Conservation (phyloP, 2,797 vertebrate genomes). For the Muraenolepis orangiensis region DNA sequence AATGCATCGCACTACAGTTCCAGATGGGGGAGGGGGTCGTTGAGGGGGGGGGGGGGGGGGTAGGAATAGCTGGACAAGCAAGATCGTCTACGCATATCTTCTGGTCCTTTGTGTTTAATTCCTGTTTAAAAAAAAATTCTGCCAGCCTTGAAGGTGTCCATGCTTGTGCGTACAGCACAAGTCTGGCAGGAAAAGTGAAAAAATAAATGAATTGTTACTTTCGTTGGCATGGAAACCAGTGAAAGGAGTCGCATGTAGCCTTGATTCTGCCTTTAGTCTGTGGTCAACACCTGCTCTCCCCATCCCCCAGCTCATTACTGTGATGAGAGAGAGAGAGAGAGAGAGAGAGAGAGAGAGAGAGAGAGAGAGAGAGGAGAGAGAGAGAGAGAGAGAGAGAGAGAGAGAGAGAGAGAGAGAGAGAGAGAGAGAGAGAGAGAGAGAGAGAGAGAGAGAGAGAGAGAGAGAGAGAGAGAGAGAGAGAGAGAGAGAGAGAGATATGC, state of each 20-base stretch:
- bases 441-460: conserved; percentile 63
- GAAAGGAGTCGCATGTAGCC: conserved; percentile 36
- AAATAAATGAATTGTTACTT: conserved; percentile 15
- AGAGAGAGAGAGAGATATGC: conserved; percentile 60
- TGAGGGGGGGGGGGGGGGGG: conserved; percentile 10
- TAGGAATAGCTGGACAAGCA: neutral
- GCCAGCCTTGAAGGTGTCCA: neutral
- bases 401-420: conserved; percentile 60
- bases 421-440: conserved; percentile 54
- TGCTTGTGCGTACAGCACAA: conserved; percentile 10
- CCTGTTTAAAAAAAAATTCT: neutral
- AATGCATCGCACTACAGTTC: conserved; percentile 20
- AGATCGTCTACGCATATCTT: neutral
- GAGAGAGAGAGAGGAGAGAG: conserved; percentile 56
- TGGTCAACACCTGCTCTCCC: conserved; percentile 67
- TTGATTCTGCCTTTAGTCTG: conserved; percentile 53
- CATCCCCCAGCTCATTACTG: conserved; percentile 65
- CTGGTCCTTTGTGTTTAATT: neutral
- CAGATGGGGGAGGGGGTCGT: conserved; percentile 8
- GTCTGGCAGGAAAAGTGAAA: conserved; percentile 10
- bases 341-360: conserved; percentile 60
- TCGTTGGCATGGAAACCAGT: conserved; percentile 29
- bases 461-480: conserved; percentile 62
- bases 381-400: conserved; percentile 62
- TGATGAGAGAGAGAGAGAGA: conserved; percentile 70